Evolutionary conservation across 2,888 invertebrate species (phyloP).

Genomic region (Drosophila meridiana): DNA sequence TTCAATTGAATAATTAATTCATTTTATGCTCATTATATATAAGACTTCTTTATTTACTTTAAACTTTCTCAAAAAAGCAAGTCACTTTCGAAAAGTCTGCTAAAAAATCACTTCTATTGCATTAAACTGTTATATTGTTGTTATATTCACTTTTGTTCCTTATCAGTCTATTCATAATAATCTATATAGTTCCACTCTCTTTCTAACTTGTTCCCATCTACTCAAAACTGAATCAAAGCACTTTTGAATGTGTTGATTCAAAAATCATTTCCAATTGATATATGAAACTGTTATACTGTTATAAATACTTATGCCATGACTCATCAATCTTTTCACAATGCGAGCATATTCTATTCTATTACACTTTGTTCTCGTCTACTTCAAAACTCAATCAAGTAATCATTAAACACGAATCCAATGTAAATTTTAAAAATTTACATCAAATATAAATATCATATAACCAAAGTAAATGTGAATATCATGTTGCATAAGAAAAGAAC

Average conservation of each 20-base stretch:
- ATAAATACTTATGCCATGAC: not conserved
- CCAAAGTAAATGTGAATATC: conserved; percentile 31
- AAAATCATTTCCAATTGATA: not conserved
- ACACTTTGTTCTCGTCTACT: not conserved
- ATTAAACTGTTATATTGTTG: not conserved
- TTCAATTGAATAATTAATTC: too few species aligned
- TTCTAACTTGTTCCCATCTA: not conserved
- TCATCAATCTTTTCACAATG: conserved; percentile 1
- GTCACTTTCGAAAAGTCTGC: too few species aligned
- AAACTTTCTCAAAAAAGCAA: too few species aligned
- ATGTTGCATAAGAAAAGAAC: conserved; percentile 16
- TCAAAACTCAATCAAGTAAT: conserved; percentile 1
- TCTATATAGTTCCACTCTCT: not conserved
- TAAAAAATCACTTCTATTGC: not conserved
- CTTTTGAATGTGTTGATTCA: not conserved
- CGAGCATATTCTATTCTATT: not conserved
- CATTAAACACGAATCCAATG: not conserved
- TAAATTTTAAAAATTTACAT: conserved; percentile 18
- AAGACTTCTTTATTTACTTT: too few species aligned
- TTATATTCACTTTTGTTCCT: not conserved
- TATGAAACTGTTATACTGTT: conserved; percentile 2
- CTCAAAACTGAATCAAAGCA: not conserved
- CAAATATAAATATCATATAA: conserved; percentile 27
- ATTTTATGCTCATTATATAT: too few species aligned
- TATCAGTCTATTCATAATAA: not conserved